These are phyloP conservation scores for Gymnodraco acuticeps DNA, from an alignment of 2,797 vertebrate genomes.

Conservation along the genomic window DNA sequence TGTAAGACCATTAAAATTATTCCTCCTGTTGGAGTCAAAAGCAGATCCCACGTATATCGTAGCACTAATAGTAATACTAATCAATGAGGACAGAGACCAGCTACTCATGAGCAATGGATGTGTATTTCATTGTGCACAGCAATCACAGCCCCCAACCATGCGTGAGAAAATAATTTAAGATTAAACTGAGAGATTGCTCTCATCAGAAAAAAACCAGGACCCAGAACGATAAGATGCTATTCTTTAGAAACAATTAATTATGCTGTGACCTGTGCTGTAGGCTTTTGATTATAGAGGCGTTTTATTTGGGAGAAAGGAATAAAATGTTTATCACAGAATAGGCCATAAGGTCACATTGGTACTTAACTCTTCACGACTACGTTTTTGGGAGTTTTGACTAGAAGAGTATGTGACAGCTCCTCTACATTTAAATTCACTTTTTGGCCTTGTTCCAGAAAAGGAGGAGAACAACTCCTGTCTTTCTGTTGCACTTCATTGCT, in stretches of 20 bases:
- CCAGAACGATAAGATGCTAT: constrained; percentile 25
- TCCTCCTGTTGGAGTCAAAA: constrained; percentile 34
- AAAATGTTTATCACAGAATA: constrained; percentile 18
- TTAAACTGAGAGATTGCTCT: constrained; percentile 49
- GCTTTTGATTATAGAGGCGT: constrained; percentile 17
- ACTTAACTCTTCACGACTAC: constrained; percentile 33
- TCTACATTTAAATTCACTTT: constrained; percentile 52
- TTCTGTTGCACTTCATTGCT: constrained; percentile 56
- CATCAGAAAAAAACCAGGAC: constrained; percentile 29
- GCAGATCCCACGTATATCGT: constrained; percentile 15
- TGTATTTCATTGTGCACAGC: constrained; percentile 30
- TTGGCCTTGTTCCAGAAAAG: constrained; percentile 46
- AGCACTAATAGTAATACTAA: constrained; percentile 14
- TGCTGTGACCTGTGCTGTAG: background rate
- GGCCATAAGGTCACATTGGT: constrained; percentile 18
- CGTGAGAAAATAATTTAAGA: constrained; percentile 43
- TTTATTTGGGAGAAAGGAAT: constrained; percentile 37
- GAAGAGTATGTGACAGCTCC: constrained; percentile 41
- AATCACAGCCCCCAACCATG: constrained; percentile 37
- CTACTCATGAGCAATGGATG: constrained; percentile 23
- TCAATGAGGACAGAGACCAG: constrained; percentile 48
- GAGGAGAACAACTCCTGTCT: constrained; percentile 33
- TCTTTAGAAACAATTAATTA: constrained; percentile 53
- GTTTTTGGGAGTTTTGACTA: constrained; percentile 9
- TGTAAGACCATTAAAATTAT: constrained; percentile 3